Percentiles rank a stretch among this genome's conserved stretches.
Conservation (phyloP, 2,113 vertebrate species). For the Eolophus roseicapilla region DNA sequence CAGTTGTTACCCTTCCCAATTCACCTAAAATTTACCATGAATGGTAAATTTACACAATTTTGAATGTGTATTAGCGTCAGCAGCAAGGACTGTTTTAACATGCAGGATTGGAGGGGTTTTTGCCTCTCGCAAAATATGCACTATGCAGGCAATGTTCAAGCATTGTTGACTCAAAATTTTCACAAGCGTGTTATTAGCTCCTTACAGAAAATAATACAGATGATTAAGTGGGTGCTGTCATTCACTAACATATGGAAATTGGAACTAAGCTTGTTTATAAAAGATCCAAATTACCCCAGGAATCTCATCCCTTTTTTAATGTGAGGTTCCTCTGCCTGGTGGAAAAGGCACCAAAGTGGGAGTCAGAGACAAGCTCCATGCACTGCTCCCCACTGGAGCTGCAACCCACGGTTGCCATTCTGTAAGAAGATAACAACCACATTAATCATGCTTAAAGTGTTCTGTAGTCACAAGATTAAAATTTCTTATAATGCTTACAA, state of each 20-base stretch:
- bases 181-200: not conserved
- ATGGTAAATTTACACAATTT: not conserved
- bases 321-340: not conserved
- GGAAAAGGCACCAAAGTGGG: not conserved
- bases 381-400: not conserved
- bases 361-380: not conserved
- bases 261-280: not conserved
- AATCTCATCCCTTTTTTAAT: not conserved
- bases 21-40: not conserved
- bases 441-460: not conserved
- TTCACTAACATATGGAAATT: not conserved
- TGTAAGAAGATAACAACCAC: not conserved
- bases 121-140: not conserved
- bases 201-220: not conserved
- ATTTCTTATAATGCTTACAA: not conserved
- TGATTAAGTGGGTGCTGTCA: not conserved
- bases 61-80: not conserved
- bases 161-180: not conserved
- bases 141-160: not conserved
- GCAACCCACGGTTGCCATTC: not conserved
- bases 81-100: not conserved
- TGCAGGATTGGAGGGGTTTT: not conserved
- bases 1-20: not conserved
- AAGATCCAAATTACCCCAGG: not conserved
- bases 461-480: not conserved